Percentiles rank a stretch among this genome's conserved stretches.
Conservation (phyloP, 2,888 invertebrate genomes). For the Rhorus exstirpatorius region DNA sequence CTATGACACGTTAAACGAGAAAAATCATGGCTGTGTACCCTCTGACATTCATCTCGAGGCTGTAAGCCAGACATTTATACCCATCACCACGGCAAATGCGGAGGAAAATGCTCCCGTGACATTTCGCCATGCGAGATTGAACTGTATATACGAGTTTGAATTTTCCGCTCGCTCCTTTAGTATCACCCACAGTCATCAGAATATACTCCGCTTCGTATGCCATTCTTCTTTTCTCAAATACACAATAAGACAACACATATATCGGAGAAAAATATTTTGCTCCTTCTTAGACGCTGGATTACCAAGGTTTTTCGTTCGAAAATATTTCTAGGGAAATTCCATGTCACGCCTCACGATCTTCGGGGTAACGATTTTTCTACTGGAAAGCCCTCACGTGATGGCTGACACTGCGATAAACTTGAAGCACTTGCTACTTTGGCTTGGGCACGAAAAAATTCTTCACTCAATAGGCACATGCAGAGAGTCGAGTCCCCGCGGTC, state of each 20-base stretch:
- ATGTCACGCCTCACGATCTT: background rate
- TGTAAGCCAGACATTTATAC: constrained; percentile 1
- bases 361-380: constrained; percentile 11
- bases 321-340: too few relatives aligned
- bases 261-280: background rate
- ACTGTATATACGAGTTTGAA: constrained; percentile 3
- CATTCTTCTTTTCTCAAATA: background rate
- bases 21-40: background rate
- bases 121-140: constrained; percentile 19
- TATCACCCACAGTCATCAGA: background rate
- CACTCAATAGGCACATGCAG: background rate
- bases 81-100: background rate
- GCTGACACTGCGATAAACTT: constrained; percentile 28
- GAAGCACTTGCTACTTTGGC: background rate
- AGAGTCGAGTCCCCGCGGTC: background rate
- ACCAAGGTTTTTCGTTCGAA: background rate
- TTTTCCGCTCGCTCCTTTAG: background rate
- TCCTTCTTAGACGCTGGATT: background rate
- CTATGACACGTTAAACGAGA: constrained; percentile 13
- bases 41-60: constrained; percentile 48
- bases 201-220: too few relatives aligned
- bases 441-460: background rate
- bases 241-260: background rate
- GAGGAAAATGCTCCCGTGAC: constrained; percentile 35
- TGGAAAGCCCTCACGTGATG: constrained; percentile 8